Conservation (phyloP, 2,113 vertebrate species). For the Oceanodroma tethys region DNA sequence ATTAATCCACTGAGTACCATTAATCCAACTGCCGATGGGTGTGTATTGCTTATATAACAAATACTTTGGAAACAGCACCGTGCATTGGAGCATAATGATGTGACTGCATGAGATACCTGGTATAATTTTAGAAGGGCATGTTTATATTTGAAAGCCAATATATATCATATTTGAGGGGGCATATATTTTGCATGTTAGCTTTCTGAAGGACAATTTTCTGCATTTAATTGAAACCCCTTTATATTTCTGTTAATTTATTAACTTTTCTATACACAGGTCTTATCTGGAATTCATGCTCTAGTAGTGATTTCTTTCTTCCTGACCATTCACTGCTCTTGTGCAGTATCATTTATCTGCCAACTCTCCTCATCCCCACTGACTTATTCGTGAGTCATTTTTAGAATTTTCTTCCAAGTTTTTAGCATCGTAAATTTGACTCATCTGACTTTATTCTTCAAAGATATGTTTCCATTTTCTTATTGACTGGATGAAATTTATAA, state of each 20-base stretch:
- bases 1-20: constrained; percentile 13
- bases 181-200: not conserved
- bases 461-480: not conserved
- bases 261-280: not conserved
- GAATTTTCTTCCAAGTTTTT: not conserved
- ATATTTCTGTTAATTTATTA: not conserved
- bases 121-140: no score
- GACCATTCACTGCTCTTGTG: not conserved
- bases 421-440: not conserved
- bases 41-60: not conserved
- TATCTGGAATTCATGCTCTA: not conserved
- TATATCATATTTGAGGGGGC: not conserved
- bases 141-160: not conserved
- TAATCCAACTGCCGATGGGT: not conserved
- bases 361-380: not conserved
- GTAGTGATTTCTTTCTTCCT: not conserved
- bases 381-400: not conserved
- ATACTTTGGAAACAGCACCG: not conserved
- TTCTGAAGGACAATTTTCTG: not conserved
- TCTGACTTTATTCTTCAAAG: not conserved
- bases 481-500: not conserved
- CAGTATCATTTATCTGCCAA: not conserved
- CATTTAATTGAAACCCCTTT: not conserved
- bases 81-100: not conserved
- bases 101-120: not conserved